These are phyloP conservation scores for Parotia lawesii DNA, from an alignment of 2,113 vertebrate genomes.

Conservation along the genomic window DNA sequence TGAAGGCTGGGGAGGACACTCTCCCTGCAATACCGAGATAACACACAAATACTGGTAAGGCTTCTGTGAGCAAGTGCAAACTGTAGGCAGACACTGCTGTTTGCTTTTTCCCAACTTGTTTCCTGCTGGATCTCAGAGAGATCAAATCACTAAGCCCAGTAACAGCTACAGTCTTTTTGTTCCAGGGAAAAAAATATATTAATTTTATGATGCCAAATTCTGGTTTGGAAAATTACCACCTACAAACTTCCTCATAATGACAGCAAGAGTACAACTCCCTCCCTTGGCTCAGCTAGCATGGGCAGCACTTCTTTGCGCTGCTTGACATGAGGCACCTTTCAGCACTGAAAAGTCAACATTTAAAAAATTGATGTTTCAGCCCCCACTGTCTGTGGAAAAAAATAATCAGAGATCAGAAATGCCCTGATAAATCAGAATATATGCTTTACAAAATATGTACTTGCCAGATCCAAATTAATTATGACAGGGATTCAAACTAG, in stretches of 20 bases:
- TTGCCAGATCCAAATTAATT: not conserved
- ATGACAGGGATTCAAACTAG: not conserved
- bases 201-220: not conserved
- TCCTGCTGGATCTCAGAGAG: not conserved
- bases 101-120: not conserved
- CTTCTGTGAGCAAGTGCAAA: not conserved
- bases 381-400: not conserved
- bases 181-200: not conserved
- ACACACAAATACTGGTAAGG: not conserved
- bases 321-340: not conserved
- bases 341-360: not conserved
- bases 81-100: not conserved
- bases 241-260: not conserved
- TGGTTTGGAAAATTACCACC: conserved; percentile 24
- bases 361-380: not conserved
- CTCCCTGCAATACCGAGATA: not conserved
- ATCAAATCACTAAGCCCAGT: not conserved
- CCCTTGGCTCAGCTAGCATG: not conserved
- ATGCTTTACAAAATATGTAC: not conserved
- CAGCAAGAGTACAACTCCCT: not conserved
- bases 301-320: not conserved
- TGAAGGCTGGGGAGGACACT: not conserved
- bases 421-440: not conserved
- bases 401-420: not conserved
- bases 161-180: not conserved